Evolutionary conservation across 2,113 vertebrate species (phyloP), one percentile per base, ranked within the genome.

Genomic region (Hiodon alosoides): DNA sequence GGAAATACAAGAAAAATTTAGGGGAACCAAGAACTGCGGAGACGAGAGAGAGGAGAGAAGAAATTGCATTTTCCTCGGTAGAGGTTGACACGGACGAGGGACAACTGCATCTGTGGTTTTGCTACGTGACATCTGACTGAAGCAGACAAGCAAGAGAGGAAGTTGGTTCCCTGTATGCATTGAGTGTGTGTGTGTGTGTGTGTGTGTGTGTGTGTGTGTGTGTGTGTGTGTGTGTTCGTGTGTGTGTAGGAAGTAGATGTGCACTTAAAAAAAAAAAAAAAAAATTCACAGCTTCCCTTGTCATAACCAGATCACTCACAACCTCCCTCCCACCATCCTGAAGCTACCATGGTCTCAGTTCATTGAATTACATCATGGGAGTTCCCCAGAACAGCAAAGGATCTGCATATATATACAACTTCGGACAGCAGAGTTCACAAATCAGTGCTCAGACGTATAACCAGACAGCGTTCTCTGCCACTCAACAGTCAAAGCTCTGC

Each of bases 161-260:
- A 16, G 14, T 16, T 68, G 67, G n/a, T 10, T 72, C 8, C 16
- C n/a, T 17, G 72, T 13, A 16, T 11, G 31, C 7, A 47, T 5
- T 70, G 53, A 8, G 13, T 31, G 72, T 48, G 11, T 74, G 8
- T 61, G 50, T 80, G 9, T 64, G 14, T 67, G 13, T 73, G 31
- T 70, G 46, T 79, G 16, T 76, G 51, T n/a, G 59, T 53, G 9
- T 67, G 1, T 69, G 68, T 71, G 73, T 82, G 80, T 78, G 59
- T 77, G 77, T 76, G 81, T 72, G 72, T 62, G 31, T 71, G 67
- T 77, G 55, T 76, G 74, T 79, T 61, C 47, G 66, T 67, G 31
- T 62, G 54, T 31, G 71, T 77, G 76, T 74, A 31, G 31, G 31
- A 31, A 31, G 31, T 31, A n/a, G n/a, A n/a, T n/a, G n/a, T n/a